Evolutionary conservation across 1,140 invertebrate genomes (phyloP).

Genomic region (Rhyacophila brunnea): DNA sequence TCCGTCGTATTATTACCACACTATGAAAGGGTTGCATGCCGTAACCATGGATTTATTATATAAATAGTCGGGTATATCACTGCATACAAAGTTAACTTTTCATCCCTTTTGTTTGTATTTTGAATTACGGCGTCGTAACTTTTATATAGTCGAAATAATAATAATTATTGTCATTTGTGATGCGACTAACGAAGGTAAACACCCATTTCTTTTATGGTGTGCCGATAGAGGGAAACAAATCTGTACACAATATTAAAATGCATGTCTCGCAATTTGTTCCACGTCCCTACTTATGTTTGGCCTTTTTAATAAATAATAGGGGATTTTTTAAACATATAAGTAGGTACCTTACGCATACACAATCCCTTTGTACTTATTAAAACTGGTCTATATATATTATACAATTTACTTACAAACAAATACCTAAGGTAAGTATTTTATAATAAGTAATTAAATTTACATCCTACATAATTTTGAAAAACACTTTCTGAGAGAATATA

Average conservation of each 20-base stretch:
- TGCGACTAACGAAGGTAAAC: conserved; percentile 10
- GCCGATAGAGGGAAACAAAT: conserved; percentile 27
- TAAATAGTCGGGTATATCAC: too few species aligned
- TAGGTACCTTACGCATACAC: too few species aligned
- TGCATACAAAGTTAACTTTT: not conserved
- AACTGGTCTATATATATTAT: too few species aligned
- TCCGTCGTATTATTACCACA: conserved; percentile 1
- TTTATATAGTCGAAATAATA: not conserved
- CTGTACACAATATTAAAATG: conserved; percentile 10
- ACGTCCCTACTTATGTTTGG: not conserved
- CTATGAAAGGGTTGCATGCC: not conserved
- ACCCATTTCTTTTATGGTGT: conserved; percentile 1
- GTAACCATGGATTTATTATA: too few species aligned
- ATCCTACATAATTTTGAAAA: too few species aligned
- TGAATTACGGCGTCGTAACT: conserved; percentile 10
- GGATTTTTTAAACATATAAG: not conserved
- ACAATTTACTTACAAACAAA: too few species aligned
- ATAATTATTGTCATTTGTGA: too few species aligned
- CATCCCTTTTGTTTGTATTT: not conserved
- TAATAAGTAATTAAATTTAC: too few species aligned
- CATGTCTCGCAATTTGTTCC: conserved; percentile 29
- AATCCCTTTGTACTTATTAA: too few species aligned
- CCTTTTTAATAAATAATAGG: not conserved
- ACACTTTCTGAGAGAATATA: too few species aligned
- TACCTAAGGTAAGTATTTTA: too few species aligned